Evolutionary conservation across 2,888 invertebrate genomes (phyloP), one percentile per base, ranked within the genome.

Genomic region (Tromatobia lineatoria): DNA sequence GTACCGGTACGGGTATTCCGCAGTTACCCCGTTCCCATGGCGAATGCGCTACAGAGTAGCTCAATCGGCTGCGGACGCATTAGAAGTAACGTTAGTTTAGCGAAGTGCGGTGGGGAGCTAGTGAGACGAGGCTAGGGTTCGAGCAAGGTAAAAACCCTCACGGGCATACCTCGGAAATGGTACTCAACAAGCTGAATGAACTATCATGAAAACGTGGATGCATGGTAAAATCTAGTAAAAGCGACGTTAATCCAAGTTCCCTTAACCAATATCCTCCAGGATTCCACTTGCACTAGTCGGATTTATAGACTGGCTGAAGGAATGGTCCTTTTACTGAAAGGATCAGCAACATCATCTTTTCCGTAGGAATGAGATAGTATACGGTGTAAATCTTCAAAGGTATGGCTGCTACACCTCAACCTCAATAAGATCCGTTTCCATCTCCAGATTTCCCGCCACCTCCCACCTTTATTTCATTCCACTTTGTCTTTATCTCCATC

Each of bases 401-500:
- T 29, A 15, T 23, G 70, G 1, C 59, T 29, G 59, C 59, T 18
- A 18, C 2, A 25, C 34, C 18, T 61, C 38, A 1, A 70, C 38
- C 13, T 20, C 52, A 11, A 70, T 54, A 70, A 70, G 54, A 70
- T 54, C 71, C 42, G 15, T 61, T 18, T 34, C 18, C 38, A 3
- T 7, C 34, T 71, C 54, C n/a, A 57, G 38, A 71, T 38, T 38
- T 25, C 7, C 7, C 11, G 20, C 15, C 20, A 8, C 3, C 7
- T 23, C 23, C 57, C 20, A 25, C n/a, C 42, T 15, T 42, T 23
- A 73, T 52, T n/a, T 57, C 42, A 25, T 45, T 73, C 73, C 45
- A 73, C 71, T 57, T n/a, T 34, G 59, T 73, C 59, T 73, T 8
- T 13, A 59, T 73, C 59, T 15, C 38, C 7, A 59, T 73, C 59